Conservation (phyloP, 2,113 vertebrate genomes). For the Rhizomys pruinosus region DNA sequence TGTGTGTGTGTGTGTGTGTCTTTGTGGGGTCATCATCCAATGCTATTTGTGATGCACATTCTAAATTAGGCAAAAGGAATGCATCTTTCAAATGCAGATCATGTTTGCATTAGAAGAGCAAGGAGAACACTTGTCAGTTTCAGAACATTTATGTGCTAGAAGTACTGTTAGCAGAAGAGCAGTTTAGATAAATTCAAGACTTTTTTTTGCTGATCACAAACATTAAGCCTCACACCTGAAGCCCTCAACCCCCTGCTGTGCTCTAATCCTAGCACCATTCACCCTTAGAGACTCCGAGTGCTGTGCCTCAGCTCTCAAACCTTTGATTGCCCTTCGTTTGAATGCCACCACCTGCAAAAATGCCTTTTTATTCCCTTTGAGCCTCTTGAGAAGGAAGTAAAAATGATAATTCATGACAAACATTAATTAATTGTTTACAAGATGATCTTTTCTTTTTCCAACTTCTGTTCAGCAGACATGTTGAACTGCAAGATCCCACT, state of each 20-base stretch:
- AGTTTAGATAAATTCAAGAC: constrained; percentile 94
- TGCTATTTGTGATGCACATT: constrained; percentile 90
- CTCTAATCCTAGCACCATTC: constrained; percentile 95
- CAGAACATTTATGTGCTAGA: constrained; percentile 93
- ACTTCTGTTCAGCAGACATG: constrained; percentile 90
- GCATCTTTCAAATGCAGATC: constrained; percentile 93
- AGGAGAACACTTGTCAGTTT: constrained; percentile 92
- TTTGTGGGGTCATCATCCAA: constrained; percentile 88
- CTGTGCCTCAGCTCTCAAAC: constrained; percentile 91
- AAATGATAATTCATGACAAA: constrained; percentile 94
- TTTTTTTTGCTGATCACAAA: constrained; percentile 92
- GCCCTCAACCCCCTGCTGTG: constrained; percentile 91
- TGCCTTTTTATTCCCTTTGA: constrained; percentile 93
- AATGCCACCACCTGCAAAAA: constrained; percentile 97
- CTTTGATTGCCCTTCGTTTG: constrained; percentile 95
- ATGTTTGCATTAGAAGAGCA: constrained; percentile 92
- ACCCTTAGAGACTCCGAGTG: constrained; percentile 91
- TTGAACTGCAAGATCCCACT: constrained; percentile 88
- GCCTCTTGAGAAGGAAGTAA: constrained; percentile 93
- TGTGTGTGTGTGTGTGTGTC: constrained; percentile 45
- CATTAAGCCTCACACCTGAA: constrained; percentile 95
- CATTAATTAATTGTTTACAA: constrained; percentile 95
- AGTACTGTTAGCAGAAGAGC: constrained; percentile 94
- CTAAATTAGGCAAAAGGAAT: constrained; percentile 89
- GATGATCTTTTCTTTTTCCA: constrained; percentile 92